These are phyloP conservation scores for Drosophila greeni DNA, from an alignment of 2,888 invertebrate genomes.

Conservation along the genomic window DNA sequence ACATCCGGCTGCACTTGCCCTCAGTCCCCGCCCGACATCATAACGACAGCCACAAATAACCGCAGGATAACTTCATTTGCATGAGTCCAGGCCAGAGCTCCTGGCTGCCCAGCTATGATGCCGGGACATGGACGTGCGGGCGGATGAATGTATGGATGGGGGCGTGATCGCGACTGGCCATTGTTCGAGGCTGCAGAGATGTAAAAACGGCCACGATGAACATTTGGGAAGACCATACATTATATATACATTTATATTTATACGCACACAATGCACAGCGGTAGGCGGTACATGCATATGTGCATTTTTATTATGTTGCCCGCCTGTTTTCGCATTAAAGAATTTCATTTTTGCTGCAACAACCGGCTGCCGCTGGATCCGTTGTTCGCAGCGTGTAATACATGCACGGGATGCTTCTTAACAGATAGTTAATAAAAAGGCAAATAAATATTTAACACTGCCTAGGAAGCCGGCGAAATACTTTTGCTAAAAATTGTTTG, in stretches of 20 bases:
- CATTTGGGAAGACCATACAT: constrained; percentile 32
- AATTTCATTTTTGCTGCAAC: constrained; percentile 44
- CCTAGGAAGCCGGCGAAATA: constrained; percentile 12
- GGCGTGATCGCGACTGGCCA: constrained; percentile 37
- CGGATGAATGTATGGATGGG: not conserved
- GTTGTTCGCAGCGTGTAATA: constrained; percentile 52
- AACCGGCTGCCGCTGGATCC: constrained; percentile 29
- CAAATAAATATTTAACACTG: constrained; percentile 18
- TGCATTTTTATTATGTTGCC: constrained; percentile 38
- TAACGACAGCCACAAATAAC: constrained; percentile 71
- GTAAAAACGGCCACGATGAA: constrained; percentile 36
- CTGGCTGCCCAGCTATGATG: constrained; percentile 11
- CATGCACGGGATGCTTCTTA: constrained; percentile 49
- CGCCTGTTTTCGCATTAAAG: constrained; percentile 59
- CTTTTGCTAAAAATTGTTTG: constrained; percentile 8
- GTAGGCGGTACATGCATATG: constrained; percentile 27
- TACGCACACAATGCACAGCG: constrained; percentile 11
- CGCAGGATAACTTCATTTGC: constrained; percentile 73
- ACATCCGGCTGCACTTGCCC: constrained; percentile 39
- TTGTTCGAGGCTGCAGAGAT: constrained; percentile 40
- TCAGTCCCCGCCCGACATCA: constrained; percentile 43
- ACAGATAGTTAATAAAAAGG: constrained; percentile 56
- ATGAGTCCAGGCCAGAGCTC: constrained; percentile 35
- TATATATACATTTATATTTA: constrained; percentile 38
- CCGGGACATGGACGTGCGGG: constrained; percentile 14